Conservation (phyloP, 2,888 invertebrate genomes). For the Epirrhoe alternata region DNA sequence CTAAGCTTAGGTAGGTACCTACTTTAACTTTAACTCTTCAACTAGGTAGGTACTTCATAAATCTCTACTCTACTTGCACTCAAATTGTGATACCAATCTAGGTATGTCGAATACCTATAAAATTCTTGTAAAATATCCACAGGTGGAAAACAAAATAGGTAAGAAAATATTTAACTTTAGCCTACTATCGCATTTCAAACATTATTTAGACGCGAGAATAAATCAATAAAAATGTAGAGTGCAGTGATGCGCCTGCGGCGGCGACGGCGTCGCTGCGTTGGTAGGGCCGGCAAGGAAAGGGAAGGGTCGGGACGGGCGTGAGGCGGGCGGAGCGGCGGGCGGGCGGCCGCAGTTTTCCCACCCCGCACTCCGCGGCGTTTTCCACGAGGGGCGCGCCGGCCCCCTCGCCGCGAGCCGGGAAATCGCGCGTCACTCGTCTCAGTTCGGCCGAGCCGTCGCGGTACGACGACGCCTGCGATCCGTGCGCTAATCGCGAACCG, state of each 20-base stretch:
- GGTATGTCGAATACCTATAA: no score
- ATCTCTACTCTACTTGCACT: no score
- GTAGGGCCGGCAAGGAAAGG: conserved; percentile 16
- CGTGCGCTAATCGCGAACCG: conserved; percentile 69
- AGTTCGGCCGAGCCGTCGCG: conserved; percentile 81
- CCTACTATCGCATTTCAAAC: background rate
- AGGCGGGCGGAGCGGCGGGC: conserved; percentile 52
- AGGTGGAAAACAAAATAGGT: no score
- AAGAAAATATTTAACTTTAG: background rate
- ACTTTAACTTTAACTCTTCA: no score
- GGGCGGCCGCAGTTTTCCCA: conserved; percentile 74
- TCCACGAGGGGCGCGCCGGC: conserved; percentile 79
- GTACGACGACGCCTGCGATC: conserved; percentile 72
- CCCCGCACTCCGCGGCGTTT: conserved; percentile 70
- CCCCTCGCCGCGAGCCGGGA: conserved; percentile 79
- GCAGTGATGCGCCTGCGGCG: conserved; percentile 29
- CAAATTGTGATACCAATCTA: no score
- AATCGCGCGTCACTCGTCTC: conserved; percentile 77
- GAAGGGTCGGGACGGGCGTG: conserved; percentile 41
- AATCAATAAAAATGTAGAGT: conserved; percentile 40
- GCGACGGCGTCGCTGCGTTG: conserved; percentile 29
- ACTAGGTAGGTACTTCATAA: no score
- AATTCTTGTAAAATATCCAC: no score
- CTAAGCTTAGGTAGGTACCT: no score
- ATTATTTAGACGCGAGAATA: conserved; percentile 21